phyloP scores from a whole-genome alignment of 1,140 invertebrate species.

The Drosophila sp. region DNA sequence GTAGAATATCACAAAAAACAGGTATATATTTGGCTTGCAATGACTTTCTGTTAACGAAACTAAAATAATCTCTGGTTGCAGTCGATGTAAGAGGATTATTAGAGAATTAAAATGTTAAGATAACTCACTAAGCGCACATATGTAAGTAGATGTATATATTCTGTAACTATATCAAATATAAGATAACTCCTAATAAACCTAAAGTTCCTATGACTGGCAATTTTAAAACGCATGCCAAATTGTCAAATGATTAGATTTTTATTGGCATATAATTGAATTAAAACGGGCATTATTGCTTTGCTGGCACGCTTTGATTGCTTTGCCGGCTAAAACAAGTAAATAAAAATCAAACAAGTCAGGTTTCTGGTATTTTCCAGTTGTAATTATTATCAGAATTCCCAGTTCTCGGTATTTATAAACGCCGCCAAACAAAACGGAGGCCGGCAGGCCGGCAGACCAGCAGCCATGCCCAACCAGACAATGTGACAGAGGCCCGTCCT shows the following conservation, averaged over 20 bases:
- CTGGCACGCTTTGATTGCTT: slow-evolving; percentile 67
- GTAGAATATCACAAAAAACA: slow-evolving; percentile 58
- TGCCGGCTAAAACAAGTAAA: slow-evolving; percentile 38
- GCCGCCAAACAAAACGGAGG: slow-evolving; percentile 29
- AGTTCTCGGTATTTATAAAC: slow-evolving; percentile 30
- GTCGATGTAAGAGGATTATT: too few species aligned
- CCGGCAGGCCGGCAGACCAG: neutral
- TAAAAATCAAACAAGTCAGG: slow-evolving; percentile 40
- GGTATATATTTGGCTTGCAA: slow-evolving; percentile 22
- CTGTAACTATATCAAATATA: neutral
- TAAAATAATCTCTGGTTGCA: too few species aligned
- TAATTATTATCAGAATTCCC: slow-evolving; percentile 54
- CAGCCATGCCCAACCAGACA: slow-evolving; percentile 22
- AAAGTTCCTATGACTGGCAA: neutral
- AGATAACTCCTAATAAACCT: neutral
- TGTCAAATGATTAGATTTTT: slow-evolving; percentile 70
- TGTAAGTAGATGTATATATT: too few species aligned
- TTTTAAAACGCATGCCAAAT: slow-evolving; percentile 38
- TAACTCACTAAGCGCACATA: too few species aligned
- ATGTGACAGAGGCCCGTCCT: slow-evolving; percentile 34
- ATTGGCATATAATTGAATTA: slow-evolving; percentile 76
- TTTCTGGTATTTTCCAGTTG: slow-evolving; percentile 81
- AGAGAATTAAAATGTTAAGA: too few species aligned
- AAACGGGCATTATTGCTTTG: slow-evolving; percentile 71
- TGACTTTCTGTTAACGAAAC: slow-evolving; percentile 20